phyloP scores from a whole-genome alignment of 2,113 vertebrate genomes.

The Nannospalax galili region DNA sequence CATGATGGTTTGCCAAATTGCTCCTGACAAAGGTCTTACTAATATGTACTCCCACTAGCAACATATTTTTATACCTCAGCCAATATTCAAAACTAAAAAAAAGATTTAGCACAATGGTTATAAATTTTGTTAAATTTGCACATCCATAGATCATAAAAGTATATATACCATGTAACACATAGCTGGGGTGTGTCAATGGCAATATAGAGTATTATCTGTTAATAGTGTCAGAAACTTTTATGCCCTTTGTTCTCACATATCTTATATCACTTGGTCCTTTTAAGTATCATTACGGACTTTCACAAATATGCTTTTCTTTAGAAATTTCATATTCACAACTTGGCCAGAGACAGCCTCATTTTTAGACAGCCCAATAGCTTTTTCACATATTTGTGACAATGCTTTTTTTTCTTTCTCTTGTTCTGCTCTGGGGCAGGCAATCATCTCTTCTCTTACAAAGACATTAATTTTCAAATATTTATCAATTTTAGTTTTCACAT shows the following conservation, averaged over 20 bases:
- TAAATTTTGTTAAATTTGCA: neutral
- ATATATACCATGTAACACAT: neutral
- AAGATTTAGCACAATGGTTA: neutral
- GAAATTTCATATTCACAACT: neutral
- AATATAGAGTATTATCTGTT: neutral
- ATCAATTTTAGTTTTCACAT: conserved; percentile 24
- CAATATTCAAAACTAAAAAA: conserved; percentile 34
- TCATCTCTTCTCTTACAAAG: neutral
- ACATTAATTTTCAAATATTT: neutral
- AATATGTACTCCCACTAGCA: neutral
- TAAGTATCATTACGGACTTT: neutral
- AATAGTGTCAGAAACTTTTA: neutral
- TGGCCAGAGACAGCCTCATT: neutral
- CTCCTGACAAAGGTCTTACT: neutral
- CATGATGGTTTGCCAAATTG: neutral
- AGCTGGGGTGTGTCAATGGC: neutral
- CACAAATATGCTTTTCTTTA: neutral
- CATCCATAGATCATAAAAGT: neutral
- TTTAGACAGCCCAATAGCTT: neutral
- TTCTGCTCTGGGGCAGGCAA: neutral
- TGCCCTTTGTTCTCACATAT: neutral
- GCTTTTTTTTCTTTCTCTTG: neutral
- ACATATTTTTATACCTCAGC: neutral
- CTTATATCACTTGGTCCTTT: neutral
- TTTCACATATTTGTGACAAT: neutral